Evolutionary conservation across 2,888 invertebrate species (phyloP), one percentile per base, ranked within the genome.

Genomic region (Drosophila planitibia): DNA sequence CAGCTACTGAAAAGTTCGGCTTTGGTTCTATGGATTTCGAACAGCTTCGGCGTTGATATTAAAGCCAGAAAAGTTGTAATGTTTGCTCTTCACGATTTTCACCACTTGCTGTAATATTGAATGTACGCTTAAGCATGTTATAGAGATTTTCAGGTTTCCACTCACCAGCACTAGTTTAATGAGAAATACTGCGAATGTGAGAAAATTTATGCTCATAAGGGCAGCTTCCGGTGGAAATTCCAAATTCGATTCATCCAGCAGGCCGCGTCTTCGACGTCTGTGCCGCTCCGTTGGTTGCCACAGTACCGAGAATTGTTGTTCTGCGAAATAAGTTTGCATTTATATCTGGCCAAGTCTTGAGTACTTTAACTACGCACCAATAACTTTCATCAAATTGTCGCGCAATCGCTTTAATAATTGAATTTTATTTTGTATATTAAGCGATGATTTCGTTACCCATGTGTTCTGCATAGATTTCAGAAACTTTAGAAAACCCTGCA

Each of bases 221-320:
- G 97, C 96, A 54, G 96, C 96, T 93, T 97, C 97, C 6, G 97
- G 97, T 16, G 97, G 97, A 92, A 97, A 97, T 79, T 96, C 96
- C 83, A 97, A 94, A 81, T 95, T 95, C 1, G 95, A 94, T 14
- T 95, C 94, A 32, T 93, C 93, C 41, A 93, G 71, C 57, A 92
- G 63, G 44, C 92, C 92, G 53, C 85, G 92, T 55, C 85, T 92
- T 52, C 83, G 91, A 58, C 76, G 92, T 74, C 88, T 91, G 63
- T 77, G 79, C 22, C 76, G 78, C 35, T 81, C 83, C 32, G 72
- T 70, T 72, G 91, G 89, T 5, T 95, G 94, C 94, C 95, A 95
- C 3, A 94, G 82, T 10, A 89, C 81, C 19, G 94, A 94, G 70
- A 95, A 94, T 44, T 94, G 94, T 25, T 94, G 91, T 76, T 94